These are phyloP conservation scores for Bubalus kerabau DNA, from an alignment of 2,113 vertebrate species.

Conservation along the genomic window DNA sequence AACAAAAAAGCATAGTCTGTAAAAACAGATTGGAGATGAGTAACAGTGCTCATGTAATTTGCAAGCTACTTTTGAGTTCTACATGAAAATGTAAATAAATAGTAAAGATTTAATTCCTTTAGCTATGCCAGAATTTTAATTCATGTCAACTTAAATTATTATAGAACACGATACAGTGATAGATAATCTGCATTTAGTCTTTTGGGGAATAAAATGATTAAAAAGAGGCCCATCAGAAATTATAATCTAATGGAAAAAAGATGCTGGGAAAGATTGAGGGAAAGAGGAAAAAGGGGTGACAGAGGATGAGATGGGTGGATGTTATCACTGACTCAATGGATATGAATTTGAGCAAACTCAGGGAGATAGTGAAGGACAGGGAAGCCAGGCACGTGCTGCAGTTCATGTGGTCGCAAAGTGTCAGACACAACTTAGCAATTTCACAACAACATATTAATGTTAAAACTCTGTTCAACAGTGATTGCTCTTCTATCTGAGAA, in stretches of 20 bases:
- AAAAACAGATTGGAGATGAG: background rate
- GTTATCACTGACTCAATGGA: background rate
- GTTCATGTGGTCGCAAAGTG: accelerated
- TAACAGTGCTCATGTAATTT: background rate
- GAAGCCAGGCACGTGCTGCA: background rate
- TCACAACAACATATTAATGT: background rate
- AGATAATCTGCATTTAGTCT: background rate
- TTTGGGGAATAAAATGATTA: background rate
- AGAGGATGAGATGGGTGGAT: background rate
- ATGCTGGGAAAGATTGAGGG: background rate
- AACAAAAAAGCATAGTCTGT: background rate
- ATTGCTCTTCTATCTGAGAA: background rate
- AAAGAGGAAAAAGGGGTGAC: background rate
- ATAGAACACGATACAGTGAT: background rate
- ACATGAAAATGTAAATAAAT: background rate
- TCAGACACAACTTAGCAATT: background rate
- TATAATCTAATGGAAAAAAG: background rate
- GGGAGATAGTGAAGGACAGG: background rate
- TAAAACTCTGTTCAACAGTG: background rate
- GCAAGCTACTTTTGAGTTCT: background rate
- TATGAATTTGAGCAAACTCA: background rate
- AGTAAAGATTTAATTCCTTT: background rate
- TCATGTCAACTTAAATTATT: background rate
- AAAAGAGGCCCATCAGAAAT: background rate
- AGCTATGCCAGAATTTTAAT: background rate